A percentile compares a stretch with the other conserved stretches of the same genome.
These are phyloP conservation scores for Choristoneura fumiferana DNA, from an alignment of 1,140 invertebrate species.

Conservation along the genomic window DNA sequence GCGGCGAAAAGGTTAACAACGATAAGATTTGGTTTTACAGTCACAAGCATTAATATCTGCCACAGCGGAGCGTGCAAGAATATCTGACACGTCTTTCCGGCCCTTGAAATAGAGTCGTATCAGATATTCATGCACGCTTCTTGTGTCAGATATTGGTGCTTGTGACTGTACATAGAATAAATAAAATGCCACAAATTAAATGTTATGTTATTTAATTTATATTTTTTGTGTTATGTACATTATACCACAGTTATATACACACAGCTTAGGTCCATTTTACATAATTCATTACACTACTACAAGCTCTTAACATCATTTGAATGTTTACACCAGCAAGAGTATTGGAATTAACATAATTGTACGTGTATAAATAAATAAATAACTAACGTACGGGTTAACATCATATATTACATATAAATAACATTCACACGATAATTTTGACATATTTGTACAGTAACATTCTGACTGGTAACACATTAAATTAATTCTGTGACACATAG, in stretches of 20 bases:
- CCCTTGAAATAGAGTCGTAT: no score
- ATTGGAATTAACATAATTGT: constrained; percentile 8
- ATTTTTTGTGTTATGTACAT: constrained; percentile 55
- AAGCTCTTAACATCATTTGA: constrained; percentile 29
- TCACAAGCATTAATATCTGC: no score
- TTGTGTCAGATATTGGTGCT: no score
- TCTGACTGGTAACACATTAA: no score
- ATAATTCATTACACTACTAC: constrained; percentile 36
- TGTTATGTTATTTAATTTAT: constrained; percentile 42
- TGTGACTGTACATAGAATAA: no score
- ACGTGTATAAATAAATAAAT: constrained; percentile 9
- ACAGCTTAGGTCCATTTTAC: constrained; percentile 63
- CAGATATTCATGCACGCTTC: no score
- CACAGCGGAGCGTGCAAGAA: no score
- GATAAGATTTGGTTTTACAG: no score
- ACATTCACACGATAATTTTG: background rate
- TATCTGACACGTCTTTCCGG: no score
- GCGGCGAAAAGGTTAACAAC: no score
- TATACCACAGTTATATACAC: constrained; percentile 64
- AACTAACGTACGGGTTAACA: background rate
- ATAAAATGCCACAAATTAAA: constrained; percentile 17
- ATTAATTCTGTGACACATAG: no score
- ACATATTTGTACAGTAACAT: no score
- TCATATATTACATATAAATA: constrained; percentile 8
- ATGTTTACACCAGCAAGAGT: constrained; percentile 21